Evolutionary conservation across 2,888 invertebrate species (phyloP).

Genomic region (Megalurothrips usitatus): DNA sequence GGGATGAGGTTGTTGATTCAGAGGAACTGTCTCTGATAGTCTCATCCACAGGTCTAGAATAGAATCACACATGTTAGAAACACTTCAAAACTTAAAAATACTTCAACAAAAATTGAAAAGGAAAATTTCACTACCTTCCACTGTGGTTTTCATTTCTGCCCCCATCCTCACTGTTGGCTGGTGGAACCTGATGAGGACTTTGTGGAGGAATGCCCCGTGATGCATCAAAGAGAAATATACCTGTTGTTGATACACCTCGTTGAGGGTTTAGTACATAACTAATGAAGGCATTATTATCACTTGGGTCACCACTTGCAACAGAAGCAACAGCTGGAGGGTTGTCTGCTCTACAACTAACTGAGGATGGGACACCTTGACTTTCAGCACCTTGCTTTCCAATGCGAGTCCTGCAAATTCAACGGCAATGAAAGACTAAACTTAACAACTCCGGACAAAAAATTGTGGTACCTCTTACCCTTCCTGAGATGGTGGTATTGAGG

Average conservation of each 20-base stretch:
- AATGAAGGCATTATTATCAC: constrained; percentile 33
- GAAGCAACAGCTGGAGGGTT: constrained; percentile 16
- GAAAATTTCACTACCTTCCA: neutral
- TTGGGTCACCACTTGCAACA: constrained; percentile 31
- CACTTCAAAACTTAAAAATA: neutral
- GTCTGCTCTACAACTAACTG: neutral
- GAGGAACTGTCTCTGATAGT: neutral
- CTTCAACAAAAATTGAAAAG: neutral
- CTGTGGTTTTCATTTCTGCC: neutral
- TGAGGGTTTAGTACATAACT: constrained; percentile 33
- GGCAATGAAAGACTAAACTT: neutral
- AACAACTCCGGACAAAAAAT: neutral
- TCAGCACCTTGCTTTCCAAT: neutral
- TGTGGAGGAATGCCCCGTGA: neutral
- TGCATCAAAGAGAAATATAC: constrained; percentile 32
- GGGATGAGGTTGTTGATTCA: neutral
- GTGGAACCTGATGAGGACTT: neutral
- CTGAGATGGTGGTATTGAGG: neutral
- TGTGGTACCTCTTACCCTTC: neutral
- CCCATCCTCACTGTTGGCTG: neutral
- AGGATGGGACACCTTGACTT: neutral
- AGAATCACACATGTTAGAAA: neutral
- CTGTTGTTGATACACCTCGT: constrained; percentile 29
- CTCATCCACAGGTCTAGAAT: neutral
- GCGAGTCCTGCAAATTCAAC: neutral